Evolutionary conservation across 2,888 invertebrate species (phyloP), one percentile per base, ranked within the genome.

Genomic region (Lamproptera curius): DNA sequence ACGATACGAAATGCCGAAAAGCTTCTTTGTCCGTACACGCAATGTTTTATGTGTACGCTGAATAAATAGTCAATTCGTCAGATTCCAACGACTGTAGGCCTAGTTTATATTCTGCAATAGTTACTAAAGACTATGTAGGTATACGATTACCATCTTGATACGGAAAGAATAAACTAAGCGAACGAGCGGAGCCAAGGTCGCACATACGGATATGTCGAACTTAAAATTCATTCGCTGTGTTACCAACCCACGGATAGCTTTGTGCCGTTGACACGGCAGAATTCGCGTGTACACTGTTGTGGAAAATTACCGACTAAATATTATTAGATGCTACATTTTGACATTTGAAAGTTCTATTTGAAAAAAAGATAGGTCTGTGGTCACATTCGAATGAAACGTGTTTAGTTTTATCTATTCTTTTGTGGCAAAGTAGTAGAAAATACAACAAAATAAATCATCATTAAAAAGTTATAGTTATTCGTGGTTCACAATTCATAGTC

Each of bases 141-240:
- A 62, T 63, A 59, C 62, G 56, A 59, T 66, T 73, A 69, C 63
- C 72, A 75, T 59, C 63, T 71, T 66, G 74, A 78, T 70, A 80
- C 82, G 83, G 81, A 84, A 85, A 67, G 76, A 78, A 78, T 81
- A 77, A 79, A 71, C 75, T 81, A 73, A 77, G 65, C 59, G 67
- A 76, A 66, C 70, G 65, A 70, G 65, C 59, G 53, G 56, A 61
- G 59, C 73, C 85, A 85, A 85, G 85, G 85, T 65, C 77, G 57
- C 55, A 66, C 63, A 82, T 67, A 70, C 84, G 84, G 83, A 82
- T 80, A 76, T 70, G 67, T 69, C 66, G 60, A 75, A 70, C 69
- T 76, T 73, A 67, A 73, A 73, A 73, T 71, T 73, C 71, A 71
- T 65, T 66, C 62, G 63, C 57, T 66, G 59, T 61, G 75, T 75